Conservation (phyloP, 2,888 invertebrate species). For the Urechis unicinctus region DNA sequence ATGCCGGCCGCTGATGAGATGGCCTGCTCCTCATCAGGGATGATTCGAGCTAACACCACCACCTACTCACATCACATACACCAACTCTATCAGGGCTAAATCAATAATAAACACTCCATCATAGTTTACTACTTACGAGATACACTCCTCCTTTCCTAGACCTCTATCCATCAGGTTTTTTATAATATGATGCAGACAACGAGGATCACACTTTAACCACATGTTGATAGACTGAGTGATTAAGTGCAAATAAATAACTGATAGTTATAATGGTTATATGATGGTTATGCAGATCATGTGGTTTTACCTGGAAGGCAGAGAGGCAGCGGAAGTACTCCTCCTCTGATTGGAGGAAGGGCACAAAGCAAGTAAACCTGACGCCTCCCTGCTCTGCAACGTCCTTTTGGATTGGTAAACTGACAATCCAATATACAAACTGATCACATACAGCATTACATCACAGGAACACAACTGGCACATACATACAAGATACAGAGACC, state of each 20-base stretch:
- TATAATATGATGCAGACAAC: background rate
- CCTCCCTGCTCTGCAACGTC: slow-evolving; percentile 45
- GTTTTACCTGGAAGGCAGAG: slow-evolving; percentile 48
- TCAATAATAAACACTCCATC: too few species aligned
- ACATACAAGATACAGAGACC: too few species aligned
- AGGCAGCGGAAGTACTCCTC: slow-evolving; percentile 42
- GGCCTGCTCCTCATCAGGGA: slow-evolving; percentile 48
- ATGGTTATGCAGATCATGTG: too few species aligned
- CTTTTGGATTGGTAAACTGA: background rate
- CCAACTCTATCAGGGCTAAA: too few species aligned
- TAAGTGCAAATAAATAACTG: too few species aligned
- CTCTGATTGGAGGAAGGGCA: slow-evolving; percentile 41
- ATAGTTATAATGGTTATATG: too few species aligned
- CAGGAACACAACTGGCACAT: too few species aligned
- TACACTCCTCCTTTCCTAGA: too few species aligned
- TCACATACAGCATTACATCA: background rate
- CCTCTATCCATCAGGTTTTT: too few species aligned
- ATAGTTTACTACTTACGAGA: too few species aligned
- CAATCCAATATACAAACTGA: background rate
- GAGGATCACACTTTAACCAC: background rate
- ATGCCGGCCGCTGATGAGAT: slow-evolving; percentile 47
- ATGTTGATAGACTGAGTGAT: too few species aligned
- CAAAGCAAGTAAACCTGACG: slow-evolving; percentile 42
- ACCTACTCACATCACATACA: slow-evolving; percentile 45
- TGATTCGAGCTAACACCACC: slow-evolving; percentile 45